Conservation (phyloP, 2,797 vertebrate species). For the Epinephelus malabaricus region DNA sequence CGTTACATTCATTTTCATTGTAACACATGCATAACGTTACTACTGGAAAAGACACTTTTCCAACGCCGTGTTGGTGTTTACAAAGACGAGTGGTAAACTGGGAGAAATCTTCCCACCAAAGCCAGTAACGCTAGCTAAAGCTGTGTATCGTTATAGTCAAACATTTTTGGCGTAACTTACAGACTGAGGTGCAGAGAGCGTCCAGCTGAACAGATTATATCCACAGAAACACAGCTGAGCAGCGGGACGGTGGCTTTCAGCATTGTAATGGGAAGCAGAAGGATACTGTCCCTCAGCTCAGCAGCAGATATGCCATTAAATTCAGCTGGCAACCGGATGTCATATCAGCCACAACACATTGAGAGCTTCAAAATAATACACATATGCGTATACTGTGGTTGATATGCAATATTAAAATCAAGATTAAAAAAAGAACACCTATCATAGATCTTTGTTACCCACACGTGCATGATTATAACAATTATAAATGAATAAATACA, state of each 20-base stretch:
- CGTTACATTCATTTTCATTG: background rate
- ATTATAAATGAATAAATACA: too few species aligned
- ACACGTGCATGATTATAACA: too few species aligned
- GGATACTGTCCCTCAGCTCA: constrained; percentile 10
- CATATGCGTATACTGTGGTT: background rate
- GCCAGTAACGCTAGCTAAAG: background rate
- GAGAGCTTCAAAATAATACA: constrained; percentile 44
- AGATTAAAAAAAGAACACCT: too few species aligned
- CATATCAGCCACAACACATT: background rate
- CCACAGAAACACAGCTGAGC: constrained; percentile 16
- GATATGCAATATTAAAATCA: background rate
- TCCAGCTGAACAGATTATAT: background rate
- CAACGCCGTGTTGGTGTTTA: constrained; percentile 11
- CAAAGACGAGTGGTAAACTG: constrained; percentile 9
- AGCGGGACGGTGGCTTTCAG: background rate
- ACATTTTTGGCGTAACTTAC: constrained; percentile 47
- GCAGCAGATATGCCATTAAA: constrained; percentile 20
- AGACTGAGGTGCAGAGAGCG: background rate
- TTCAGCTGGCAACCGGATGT: constrained; percentile 32
- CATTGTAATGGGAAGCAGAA: constrained; percentile 44
- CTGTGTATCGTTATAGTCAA: background rate
- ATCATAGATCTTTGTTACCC: too few species aligned
- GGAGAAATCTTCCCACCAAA: background rate
- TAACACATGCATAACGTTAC: background rate
- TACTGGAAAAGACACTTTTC: background rate